Base-by-base conservation (phyloP, 2,888 invertebrate species). In the Drosophila quinaria region DNA sequence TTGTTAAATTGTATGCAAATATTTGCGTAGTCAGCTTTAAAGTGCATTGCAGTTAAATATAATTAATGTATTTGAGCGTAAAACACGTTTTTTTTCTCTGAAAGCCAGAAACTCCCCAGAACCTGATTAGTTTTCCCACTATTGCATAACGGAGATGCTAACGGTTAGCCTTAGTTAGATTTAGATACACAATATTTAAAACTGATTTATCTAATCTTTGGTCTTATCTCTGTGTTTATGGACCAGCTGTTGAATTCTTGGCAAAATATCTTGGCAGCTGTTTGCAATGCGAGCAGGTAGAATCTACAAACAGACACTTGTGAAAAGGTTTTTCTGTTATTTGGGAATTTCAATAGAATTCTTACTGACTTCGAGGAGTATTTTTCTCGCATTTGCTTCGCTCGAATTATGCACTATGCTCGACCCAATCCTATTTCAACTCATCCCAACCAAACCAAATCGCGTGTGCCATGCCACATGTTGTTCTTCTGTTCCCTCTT, bases 31-130 rank as follows among this genome's bases (percentile, higher is more conserved):
- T 31, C 10, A 31, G 56, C 15, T 52, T 63, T 54, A 84, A 84
- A 84, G 35, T 64, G 52, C 64, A 64, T 39, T 70, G 52, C 49
- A 52, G 42, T 54, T 54, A 54, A 76, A 19, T 56, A 33, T 62
- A 70, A 68, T 68, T 66, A 51, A 25, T 67, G 39, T 54, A 68
- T 62, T 42, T 25, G 22, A 63, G 68, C 84, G 62, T 69, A 55
- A 83, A 87, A 84, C 81, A 81, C 87, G 81, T 81, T 73, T 74
- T 49, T 37, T 10, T 17, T 9, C 1, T 25, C 25, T 25, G 6
- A 6, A 10, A 35, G 35, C 15, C 42, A 35, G 25, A 15, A 9
- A 10, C 13, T 35, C 17, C 5, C 5, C n/a, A 54, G 49, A 42
- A 47, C 25, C 15, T 56, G 33, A 47, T 51, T 56, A 39, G 37